Evolutionary conservation across 2,113 vertebrate species (phyloP).

Genomic region (Hypomesus transpacificus): DNA sequence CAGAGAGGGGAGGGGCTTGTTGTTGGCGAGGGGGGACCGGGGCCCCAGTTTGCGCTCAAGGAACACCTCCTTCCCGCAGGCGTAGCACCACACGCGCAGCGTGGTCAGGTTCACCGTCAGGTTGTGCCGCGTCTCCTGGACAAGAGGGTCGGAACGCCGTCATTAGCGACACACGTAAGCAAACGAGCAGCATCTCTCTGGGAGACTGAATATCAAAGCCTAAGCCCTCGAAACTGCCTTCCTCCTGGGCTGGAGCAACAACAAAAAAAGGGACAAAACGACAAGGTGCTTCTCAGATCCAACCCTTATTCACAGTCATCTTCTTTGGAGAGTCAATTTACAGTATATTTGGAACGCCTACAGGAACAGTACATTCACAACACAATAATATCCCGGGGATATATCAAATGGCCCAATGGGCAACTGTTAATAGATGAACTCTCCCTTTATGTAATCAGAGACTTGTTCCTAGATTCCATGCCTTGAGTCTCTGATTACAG

Average conservation of each 20-base stretch:
- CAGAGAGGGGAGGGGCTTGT: constrained; percentile 69
- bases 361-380: too few relatives aligned
- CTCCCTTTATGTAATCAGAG: not conserved
- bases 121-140: constrained; percentile 90
- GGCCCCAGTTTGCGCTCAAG: constrained; percentile 90
- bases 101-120: constrained; percentile 98
- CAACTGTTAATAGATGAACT: too few relatives aligned
- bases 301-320: too few relatives aligned
- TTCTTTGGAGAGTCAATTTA: too few relatives aligned
- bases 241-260: too few relatives aligned
- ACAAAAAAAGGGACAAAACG: too few relatives aligned
- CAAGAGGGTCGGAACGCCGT: not conserved
- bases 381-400: too few relatives aligned
- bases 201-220: not conserved
- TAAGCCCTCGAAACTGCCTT: too few relatives aligned
- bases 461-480: not conserved
- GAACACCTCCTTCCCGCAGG: constrained; percentile 96
- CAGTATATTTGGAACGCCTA: too few relatives aligned
- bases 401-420: too few relatives aligned
- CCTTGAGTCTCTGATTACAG: constrained; percentile 11
- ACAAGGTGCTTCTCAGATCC: too few relatives aligned
- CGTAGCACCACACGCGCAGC: constrained; percentile 96
- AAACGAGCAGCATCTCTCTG: not conserved
- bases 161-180: not conserved
- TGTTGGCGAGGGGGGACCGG: constrained; percentile 67